Evolutionary conservation across 1,140 invertebrate genomes (phyloP), one percentile per base, ranked within the genome.

Genomic region (Drosophila carrolli): DNA sequence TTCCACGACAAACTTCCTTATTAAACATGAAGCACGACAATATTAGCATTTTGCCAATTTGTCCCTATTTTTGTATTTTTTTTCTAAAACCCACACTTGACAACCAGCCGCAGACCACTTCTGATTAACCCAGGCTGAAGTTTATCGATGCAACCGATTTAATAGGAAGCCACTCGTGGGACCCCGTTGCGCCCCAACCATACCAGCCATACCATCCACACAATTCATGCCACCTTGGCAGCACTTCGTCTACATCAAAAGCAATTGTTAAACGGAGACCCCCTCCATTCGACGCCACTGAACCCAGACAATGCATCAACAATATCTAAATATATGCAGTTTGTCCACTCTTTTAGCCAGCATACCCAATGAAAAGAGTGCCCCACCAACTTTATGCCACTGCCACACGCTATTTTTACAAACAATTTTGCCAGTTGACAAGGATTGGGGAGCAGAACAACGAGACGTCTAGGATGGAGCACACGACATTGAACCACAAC

Each of bases 321-420:
- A 75, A 81, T 85, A 82, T 82, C 79, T 83, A 88, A 88, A 88
- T 86, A 86, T 83, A 86, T 86, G 83, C 80, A 88, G 84, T 63
- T 66, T 75, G 73, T 76, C 61, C 73, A 76, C 68, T 72, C 68
- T 29, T 44, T 63, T 27, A 55, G 50, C 29, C 50, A 19, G 16
- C 5, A 38, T n/a, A n/a, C 40, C 47, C 48, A 3, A 29, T 61
- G 44, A 8, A 32, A 32, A 32, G 35, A 9, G n/a, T 23, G 11
- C 48, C 48, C n/a, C 48, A 9, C 29, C 29, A 51, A 47, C 70
- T 78, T 88, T 82, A 78, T 79, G 84, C 83, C 75, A 78, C 60
- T 83, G 83, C 83, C 83, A 88, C 83, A 86, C 83, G 76, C 83
- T 88, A 89, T 88, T 84, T 88, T 88, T 89, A 88, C 74, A 89